phyloP scores from a whole-genome alignment of 2,113 vertebrate genomes.

The Emberiza fucata region DNA sequence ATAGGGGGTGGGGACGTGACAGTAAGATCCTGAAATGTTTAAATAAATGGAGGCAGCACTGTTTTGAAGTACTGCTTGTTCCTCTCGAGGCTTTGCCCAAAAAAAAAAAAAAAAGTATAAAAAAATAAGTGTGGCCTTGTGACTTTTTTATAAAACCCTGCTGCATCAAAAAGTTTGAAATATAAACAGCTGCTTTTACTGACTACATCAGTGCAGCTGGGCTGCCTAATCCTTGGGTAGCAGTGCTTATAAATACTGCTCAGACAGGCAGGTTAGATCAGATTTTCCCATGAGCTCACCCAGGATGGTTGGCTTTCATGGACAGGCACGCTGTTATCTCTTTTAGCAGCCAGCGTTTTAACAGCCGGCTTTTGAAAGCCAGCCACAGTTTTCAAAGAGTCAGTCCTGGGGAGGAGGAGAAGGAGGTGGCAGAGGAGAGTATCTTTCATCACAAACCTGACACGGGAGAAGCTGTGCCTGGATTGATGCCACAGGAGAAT shows the following conservation, averaged over 20 bases:
- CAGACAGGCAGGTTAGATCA: conserved; percentile 31
- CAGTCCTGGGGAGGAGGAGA: not conserved
- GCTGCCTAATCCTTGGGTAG: conserved; percentile 18
- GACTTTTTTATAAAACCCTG: not conserved
- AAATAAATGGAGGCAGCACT: not conserved
- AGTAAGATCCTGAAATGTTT: not conserved
- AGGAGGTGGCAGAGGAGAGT: not conserved
- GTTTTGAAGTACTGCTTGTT: not conserved
- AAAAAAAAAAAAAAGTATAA: too few species aligned
- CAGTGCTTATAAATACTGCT: not conserved
- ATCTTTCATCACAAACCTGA: not conserved
- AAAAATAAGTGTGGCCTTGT: not conserved
- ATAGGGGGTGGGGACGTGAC: not conserved
- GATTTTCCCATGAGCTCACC: conserved; percentile 32
- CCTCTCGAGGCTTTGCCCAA: not conserved
- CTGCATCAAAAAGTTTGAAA: not conserved
- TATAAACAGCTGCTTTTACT: not conserved
- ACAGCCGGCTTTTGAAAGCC: not conserved
- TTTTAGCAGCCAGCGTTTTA: not conserved
- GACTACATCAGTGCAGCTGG: not conserved
- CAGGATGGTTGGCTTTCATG: not conserved
- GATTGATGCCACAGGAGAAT: not conserved
- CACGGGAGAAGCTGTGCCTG: accelerated
- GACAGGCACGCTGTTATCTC: not conserved
- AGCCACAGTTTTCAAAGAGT: not conserved